phyloP scores from a whole-genome alignment of 2,888 invertebrate species.

The Leptinotarsa haldemani region DNA sequence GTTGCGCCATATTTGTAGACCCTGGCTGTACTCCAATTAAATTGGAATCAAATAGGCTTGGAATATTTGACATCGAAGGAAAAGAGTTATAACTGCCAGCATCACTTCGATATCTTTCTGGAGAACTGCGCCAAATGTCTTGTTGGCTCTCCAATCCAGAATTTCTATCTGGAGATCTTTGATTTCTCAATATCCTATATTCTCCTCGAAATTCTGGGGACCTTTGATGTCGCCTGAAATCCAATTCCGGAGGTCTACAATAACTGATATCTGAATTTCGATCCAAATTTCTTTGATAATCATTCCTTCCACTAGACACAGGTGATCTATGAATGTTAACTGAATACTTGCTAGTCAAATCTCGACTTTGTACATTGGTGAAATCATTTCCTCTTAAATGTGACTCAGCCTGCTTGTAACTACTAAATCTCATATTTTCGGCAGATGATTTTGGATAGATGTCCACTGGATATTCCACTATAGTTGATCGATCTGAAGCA shows the following conservation, averaged over 20 bases:
- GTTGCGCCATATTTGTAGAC: neutral
- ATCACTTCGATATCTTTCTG: conserved; percentile 1
- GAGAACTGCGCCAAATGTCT: neutral
- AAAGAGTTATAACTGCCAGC: neutral
- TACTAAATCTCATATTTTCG: neutral
- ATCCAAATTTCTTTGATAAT: neutral
- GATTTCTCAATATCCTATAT: conserved; percentile 7
- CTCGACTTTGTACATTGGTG: neutral
- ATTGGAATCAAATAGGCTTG: conserved; percentile 6
- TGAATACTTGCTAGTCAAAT: neutral
- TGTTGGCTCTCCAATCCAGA: neutral
- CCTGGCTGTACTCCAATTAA: neutral
- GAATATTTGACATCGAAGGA: neutral
- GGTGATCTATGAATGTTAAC: neutral
- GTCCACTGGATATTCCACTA: conserved; percentile 14
- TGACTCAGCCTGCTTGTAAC: neutral
- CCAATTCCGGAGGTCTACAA: neutral
- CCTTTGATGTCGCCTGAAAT: neutral
- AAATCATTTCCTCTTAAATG: neutral
- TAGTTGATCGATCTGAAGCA: neutral
- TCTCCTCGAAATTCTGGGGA: neutral
- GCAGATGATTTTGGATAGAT: conserved; percentile 2
- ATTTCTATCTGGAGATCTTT: neutral
- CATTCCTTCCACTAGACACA: conserved; percentile 9
- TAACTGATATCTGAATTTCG: neutral